Conservation (phyloP, 2,888 invertebrate species). For the Tenthredo mesomela region DNA sequence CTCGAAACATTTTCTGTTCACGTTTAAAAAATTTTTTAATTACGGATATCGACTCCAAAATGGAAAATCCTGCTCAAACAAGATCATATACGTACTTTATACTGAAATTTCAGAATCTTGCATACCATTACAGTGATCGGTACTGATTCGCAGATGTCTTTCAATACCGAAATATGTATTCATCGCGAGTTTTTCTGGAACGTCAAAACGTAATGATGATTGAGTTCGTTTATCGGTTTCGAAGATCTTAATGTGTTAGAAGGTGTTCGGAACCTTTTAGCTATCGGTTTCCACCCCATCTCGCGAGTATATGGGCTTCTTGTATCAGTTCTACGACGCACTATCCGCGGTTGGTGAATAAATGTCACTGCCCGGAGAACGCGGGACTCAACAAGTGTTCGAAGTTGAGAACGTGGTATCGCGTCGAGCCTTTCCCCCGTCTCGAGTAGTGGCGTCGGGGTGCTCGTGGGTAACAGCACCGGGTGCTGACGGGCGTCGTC, state of each 20-base stretch:
- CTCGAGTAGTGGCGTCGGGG: conserved; percentile 41
- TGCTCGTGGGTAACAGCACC: conserved; percentile 39
- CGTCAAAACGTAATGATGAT: background rate
- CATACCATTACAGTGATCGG: no score
- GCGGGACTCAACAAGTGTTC: conserved; percentile 72
- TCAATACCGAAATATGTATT: background rate
- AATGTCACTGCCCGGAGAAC: conserved; percentile 51
- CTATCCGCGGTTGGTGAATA: background rate
- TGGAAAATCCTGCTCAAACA: background rate
- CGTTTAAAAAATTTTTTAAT: conserved; percentile 36
- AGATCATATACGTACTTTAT: background rate
- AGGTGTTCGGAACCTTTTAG: background rate
- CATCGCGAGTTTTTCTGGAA: background rate
- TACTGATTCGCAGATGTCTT: background rate
- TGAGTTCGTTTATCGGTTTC: background rate
- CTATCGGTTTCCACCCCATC: background rate
- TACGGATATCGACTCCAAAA: background rate
- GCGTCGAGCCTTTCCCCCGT: background rate
- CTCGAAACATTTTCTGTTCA: conserved; percentile 36
- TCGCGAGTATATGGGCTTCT: background rate
- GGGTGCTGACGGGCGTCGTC: conserved; percentile 53
- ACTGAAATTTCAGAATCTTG: background rate
- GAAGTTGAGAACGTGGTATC: conserved; percentile 48
- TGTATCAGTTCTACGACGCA: background rate
- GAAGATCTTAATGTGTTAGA: background rate